A percentile compares a stretch with the other conserved stretches of the same genome.
These are phyloP conservation scores for Schizopygopsis pylzovi DNA, from an alignment of 2,797 vertebrate genomes.

Conservation along the genomic window DNA sequence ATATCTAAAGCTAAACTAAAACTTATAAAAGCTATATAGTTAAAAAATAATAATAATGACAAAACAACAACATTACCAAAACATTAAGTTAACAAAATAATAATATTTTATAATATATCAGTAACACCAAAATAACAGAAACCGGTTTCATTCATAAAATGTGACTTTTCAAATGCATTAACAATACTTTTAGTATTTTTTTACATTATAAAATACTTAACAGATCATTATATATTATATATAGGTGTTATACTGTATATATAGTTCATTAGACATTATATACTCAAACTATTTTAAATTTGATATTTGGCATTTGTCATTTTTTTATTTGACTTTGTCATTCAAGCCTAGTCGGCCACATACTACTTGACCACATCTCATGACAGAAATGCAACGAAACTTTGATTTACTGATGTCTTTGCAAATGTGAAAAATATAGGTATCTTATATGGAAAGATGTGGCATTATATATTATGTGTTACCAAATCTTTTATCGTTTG, in stretches of 20 bases:
- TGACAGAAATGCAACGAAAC: neutral
- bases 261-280: neutral
- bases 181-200: neutral
- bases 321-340: neutral
- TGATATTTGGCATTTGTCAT: neutral
- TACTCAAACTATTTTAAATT: neutral
- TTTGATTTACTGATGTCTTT: neutral
- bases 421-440: neutral
- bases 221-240: neutral
- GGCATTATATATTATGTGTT: neutral
- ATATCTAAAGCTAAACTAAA: too few relatives aligned
- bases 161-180: too few relatives aligned
- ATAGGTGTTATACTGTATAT: neutral
- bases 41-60: too few relatives aligned
- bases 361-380: neutral
- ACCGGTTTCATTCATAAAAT: too few relatives aligned
- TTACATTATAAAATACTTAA: neutral
- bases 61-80: too few relatives aligned
- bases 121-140: too few relatives aligned
- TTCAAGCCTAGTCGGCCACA: too few relatives aligned
- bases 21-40: too few relatives aligned
- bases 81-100: neutral
- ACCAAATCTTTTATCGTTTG: neutral
- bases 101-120: neutral
- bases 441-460: neutral